Conservation (phyloP, 2,797 vertebrate species). For the Agapornis canus region DNA sequence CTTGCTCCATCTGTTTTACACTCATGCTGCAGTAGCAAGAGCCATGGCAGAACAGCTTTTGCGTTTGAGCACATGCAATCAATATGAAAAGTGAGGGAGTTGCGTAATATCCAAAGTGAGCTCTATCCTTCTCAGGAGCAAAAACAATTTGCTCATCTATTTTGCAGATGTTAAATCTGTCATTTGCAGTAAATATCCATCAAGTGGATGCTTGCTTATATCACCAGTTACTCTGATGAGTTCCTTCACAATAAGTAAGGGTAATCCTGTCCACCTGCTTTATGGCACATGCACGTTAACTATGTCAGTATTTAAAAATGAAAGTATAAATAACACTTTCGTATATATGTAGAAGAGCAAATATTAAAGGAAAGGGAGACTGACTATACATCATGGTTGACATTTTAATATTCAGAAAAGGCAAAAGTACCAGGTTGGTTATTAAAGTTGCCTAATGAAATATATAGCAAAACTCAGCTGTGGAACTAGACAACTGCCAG, state of each 20-base stretch:
- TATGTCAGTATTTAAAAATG: background rate
- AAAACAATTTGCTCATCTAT: background rate
- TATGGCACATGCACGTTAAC: background rate
- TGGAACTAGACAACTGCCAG: conserved; percentile 20
- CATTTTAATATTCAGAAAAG: conserved; percentile 72
- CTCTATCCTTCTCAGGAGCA: background rate
- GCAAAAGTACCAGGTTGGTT: conserved; percentile 77
- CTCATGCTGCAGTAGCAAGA: background rate
- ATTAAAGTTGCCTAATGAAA: conserved; percentile 18
- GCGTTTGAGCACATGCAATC: fast-evolving
- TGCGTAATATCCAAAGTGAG: background rate
- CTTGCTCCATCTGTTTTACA: background rate
- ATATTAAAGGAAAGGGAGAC: background rate
- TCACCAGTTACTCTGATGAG: background rate
- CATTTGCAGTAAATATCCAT: background rate
- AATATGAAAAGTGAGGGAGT: background rate
- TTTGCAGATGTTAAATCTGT: background rate
- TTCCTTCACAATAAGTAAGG: background rate
- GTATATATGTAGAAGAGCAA: background rate
- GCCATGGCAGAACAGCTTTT: background rate
- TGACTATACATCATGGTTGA: background rate
- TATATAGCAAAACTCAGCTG: conserved; percentile 6
- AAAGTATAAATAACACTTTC: background rate
- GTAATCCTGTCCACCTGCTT: background rate
- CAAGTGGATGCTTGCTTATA: background rate